Base-by-base conservation (phyloP, 2,888 invertebrate genomes). In the Meteorus cinctellus region DNA sequence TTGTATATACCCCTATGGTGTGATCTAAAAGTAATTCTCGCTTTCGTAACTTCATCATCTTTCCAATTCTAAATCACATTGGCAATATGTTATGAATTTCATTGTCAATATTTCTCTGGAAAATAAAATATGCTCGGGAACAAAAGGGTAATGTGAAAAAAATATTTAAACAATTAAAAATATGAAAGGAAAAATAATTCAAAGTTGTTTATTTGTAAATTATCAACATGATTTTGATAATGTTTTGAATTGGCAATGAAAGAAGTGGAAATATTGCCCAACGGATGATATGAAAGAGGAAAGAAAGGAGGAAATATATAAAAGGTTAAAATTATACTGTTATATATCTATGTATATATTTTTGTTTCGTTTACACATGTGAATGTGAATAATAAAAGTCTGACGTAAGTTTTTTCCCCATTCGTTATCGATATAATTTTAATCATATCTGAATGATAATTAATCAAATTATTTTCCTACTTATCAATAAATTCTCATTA, bases 1-100 rank as follows among this genome's bases (percentile, higher is more conserved):
- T 68, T 68, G 65, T 62, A 51, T 59, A n/a, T 55, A 16, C 48
- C 68, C 62, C 29, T 62, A 62, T 62, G 2, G 59, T 72, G 1
- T 74, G 16, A 62, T 31, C 16, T 31, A 62, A 62, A 34, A 65
- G 36, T 65, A 65, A 65, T 65, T 19, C 48, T 45, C 41, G 16
- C 16, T 68, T 36, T 24, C 48, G 19, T 55, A 36, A 41, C 41
- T 65, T 41, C 36, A 36, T 41, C 62, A 55, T 19, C 8, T 24
- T n/a, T 24, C 24, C 55, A 55, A 55, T 55, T 19, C 55, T 55
- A 2, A 55, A 19, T 55, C 55, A 8, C 55, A 24, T 4, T 55
- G n/a, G 19, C 55, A 55, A 55, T 55, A 55, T 55, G 55, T 55
- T 19, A 55, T 6, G n/a, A 19, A 55, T 55, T 19, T 55, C 19